phyloP scores from a whole-genome alignment of 2,888 invertebrate genomes.

The Hydroisotoma schaefferi region DNA sequence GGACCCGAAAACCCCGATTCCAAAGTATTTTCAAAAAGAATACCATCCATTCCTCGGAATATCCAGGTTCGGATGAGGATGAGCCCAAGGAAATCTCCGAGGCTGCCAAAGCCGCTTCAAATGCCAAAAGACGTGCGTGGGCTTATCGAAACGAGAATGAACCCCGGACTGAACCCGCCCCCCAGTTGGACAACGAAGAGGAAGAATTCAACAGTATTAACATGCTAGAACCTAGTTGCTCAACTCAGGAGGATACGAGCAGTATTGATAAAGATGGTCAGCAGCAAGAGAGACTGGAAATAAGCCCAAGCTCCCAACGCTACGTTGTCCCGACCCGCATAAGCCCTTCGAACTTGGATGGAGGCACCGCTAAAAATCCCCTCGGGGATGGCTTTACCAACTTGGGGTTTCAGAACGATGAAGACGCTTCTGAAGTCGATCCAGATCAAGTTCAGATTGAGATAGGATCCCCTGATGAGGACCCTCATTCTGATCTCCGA shows the following conservation, averaged over 20 bases:
- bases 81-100: conserved; percentile 17
- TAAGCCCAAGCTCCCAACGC: no score
- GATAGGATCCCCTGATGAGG: no score
- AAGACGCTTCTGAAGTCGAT: conserved; percentile 18
- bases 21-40: conserved; percentile 47
- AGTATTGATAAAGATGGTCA: background rate
- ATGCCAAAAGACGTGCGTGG: conserved; percentile 31
- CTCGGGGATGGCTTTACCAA: conserved; percentile 21
- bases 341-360: background rate
- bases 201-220: conserved; percentile 33
- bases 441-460: no score
- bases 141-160: conserved; percentile 31
- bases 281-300: background rate
- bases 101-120: conserved; percentile 27
- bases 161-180: conserved; percentile 16
- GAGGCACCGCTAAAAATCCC: background rate
- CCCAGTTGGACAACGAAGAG: conserved; percentile 20
- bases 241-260: background rate
- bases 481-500: no score
- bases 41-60: conserved; percentile 50
- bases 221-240: conserved; percentile 18
- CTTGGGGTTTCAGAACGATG: conserved; percentile 35
- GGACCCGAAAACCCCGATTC: conserved; percentile 54
- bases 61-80: background rate
- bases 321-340: background rate